phyloP scores from a whole-genome alignment of 92 coral and sea anemone species.

The Muricea muricata region DNA sequence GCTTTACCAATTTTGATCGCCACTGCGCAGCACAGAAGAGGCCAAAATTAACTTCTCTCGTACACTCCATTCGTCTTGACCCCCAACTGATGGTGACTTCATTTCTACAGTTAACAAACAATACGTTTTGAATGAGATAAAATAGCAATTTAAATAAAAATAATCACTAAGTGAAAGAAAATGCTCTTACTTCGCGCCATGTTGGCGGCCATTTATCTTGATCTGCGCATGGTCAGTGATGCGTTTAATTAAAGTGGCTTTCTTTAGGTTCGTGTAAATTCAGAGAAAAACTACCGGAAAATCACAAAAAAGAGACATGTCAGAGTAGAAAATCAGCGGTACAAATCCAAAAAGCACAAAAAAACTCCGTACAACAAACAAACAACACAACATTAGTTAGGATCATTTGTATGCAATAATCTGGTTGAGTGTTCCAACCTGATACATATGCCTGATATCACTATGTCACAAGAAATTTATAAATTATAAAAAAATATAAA shows the following conservation, averaged over 20 bases:
- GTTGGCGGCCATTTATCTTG: conserved; percentile 31
- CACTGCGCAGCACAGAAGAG: conserved; percentile 94
- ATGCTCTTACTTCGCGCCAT: conserved; percentile 37
- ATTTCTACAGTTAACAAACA: background rate
- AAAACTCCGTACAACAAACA: no score
- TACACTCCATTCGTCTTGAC: conserved; percentile 94
- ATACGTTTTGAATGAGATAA: background rate
- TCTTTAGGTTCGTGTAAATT: background rate
- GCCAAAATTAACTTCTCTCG: conserved; percentile 89
- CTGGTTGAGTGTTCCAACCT: no score
- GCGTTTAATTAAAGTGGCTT: background rate
- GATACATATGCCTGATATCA: no score
- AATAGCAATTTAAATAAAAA: background rate
- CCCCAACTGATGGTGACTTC: conserved; percentile 48
- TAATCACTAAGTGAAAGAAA: background rate
- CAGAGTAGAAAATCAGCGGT: no score
- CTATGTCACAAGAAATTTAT: no score
- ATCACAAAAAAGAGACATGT: no score
- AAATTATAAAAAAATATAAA: no score
- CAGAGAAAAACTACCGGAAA: no score
- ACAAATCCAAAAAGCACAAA: no score
- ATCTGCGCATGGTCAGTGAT: background rate
- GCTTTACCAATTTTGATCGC: conserved; percentile 99
- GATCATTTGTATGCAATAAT: no score
- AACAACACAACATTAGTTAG: no score